Percentiles rank a stretch among this genome's conserved stretches.
These are phyloP conservation scores for Nycticryphes semicollaris DNA, from an alignment of 2,113 vertebrate species.

Conservation along the genomic window DNA sequence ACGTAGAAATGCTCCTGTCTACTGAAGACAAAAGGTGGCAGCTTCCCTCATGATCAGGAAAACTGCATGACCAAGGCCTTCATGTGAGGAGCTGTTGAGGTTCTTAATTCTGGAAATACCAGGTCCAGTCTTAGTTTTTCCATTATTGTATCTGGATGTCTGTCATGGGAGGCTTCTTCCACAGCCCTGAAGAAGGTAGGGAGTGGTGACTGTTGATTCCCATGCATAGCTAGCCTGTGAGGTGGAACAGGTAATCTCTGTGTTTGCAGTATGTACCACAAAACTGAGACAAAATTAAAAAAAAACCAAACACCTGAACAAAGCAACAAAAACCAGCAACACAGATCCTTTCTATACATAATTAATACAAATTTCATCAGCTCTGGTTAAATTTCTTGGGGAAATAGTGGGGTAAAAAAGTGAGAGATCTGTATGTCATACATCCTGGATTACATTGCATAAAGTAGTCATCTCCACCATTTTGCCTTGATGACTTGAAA, in stretches of 20 bases:
- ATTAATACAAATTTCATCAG: background rate
- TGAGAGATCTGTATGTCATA: background rate
- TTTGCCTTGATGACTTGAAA: background rate
- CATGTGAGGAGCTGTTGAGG: background rate
- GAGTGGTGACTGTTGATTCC: background rate
- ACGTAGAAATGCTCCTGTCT: background rate
- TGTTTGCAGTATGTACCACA: fast-evolving
- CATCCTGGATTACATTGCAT: background rate
- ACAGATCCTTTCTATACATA: background rate
- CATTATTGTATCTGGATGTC: background rate
- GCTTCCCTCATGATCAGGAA: background rate
- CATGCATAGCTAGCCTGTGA: background rate
- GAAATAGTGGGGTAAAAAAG: background rate
- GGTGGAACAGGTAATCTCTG: background rate
- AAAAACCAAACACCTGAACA: too few relatives aligned
- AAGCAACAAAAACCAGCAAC: background rate
- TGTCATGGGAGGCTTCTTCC: background rate
- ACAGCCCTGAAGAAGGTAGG: background rate
- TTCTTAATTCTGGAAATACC: background rate
- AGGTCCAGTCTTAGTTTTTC: background rate
- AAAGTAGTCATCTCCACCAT: background rate
- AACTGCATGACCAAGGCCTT: background rate
- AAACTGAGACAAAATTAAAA: background rate
- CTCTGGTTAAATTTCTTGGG: background rate
- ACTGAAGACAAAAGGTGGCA: background rate